A percentile compares a stretch with the other conserved stretches of the same genome.
Conservation (phyloP, 2,888 invertebrate species). For the Melieria crassipennis region DNA sequence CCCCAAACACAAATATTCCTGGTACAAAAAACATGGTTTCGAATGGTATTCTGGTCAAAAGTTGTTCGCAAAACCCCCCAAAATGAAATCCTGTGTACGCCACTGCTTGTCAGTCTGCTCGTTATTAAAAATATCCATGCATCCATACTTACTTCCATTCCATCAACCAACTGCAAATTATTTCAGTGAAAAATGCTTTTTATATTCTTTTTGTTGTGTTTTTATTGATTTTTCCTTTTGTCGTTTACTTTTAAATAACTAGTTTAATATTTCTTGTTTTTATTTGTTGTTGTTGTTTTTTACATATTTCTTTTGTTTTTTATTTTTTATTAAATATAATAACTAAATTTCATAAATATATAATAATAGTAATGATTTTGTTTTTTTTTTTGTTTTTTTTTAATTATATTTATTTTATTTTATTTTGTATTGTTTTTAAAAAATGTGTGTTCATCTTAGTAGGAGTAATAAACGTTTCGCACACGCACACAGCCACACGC, state of each 20-base stretch:
- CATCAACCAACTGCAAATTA: neutral
- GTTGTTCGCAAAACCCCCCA: too few species aligned
- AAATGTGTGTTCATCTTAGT: slow-evolving; percentile 24
- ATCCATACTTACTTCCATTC: neutral
- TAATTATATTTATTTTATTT: slow-evolving; percentile 39
- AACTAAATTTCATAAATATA: slow-evolving; percentile 44
- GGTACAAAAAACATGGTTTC: too few species aligned
- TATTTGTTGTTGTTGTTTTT: slow-evolving; percentile 46
- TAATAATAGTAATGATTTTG: slow-evolving; percentile 35
- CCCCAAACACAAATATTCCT: too few species aligned
- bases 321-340: slow-evolving; percentile 35
- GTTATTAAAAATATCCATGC: neutral
- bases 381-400: neutral
- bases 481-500: neutral
- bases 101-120: too few species aligned
- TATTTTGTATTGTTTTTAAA: slow-evolving; percentile 40
- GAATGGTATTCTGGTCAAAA: too few species aligned
- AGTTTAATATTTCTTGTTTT: slow-evolving; percentile 43
- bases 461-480: slow-evolving; percentile 21
- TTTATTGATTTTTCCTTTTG: slow-evolving; percentile 40
- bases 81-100: too few species aligned
- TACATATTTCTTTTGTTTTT: slow-evolving; percentile 24
- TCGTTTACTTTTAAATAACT: slow-evolving; percentile 57
- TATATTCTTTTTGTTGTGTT: slow-evolving; percentile 31
- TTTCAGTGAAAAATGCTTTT: slow-evolving; percentile 12